Evolutionary conservation across 2,113 vertebrate species (phyloP), one percentile per base, ranked within the genome.

Genomic region (Brachyhypopomus gauderio): DNA sequence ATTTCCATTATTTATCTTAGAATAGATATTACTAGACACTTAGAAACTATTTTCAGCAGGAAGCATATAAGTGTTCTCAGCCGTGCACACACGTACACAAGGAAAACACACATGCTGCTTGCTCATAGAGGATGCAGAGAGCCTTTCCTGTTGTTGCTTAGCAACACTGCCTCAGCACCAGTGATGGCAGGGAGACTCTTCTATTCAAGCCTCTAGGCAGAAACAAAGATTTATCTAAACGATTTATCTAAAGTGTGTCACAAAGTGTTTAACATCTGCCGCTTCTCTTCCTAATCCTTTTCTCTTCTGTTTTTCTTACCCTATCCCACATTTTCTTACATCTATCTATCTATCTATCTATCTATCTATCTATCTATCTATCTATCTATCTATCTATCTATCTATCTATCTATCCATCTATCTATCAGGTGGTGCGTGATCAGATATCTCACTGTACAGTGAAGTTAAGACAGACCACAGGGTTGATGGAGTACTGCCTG

Each of bases 361-460:
- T 64, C 14, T 84, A 36, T 58, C 30, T 6, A 12, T 77, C n/a
- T 78, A 60, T 72, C 90, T 34, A 0, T 56, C 14, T n/a, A 38
- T 63, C 52, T 58, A 6, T 45, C 19, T 72, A 5, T 48, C 59
- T 72, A 23, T 30, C 27, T 34, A 25, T 59, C 25, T 9, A 76
- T 52, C 20, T 19, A 25, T 83, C 1, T 34, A 0, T 0, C 36
- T 87, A 25, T 64, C 9, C 83, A 52, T 56, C 36, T 4, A 14
- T 79, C 19, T 76, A 56, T 71, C 90, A 99, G 98, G 97, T 99
- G 90, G 98, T 99, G 36, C 91, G 98, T 76, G 98, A 99, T 86
- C 98, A 99, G 93, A 99, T 99, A 83, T 97, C 96, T 2, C 97
- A 99, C 88, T 99, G 98, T 82, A 99, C 98, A 0, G 97, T 99